These are phyloP conservation scores for Oikopleura albicans DNA, from an alignment of 23 tunicate genomes.

Conservation along the genomic window DNA sequence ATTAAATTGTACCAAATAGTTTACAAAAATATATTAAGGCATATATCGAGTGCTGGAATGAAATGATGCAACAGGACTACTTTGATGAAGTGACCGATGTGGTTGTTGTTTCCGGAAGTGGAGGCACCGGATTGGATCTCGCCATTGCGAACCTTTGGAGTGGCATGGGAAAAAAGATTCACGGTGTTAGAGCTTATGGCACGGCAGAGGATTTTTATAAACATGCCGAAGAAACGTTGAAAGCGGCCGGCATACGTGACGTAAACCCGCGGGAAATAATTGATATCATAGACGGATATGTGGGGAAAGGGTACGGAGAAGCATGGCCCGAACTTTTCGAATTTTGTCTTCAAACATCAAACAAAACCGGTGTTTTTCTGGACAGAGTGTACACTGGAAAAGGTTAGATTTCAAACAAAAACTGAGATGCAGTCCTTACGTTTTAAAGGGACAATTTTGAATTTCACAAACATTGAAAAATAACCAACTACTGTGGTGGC, in stretches of 20 bases:
- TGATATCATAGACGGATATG: conserved; percentile 81
- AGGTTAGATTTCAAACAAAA: conserved; percentile 46
- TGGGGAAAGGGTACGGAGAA: conserved; percentile 70
- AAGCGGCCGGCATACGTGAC: conserved; percentile 20
- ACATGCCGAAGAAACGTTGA: conserved; percentile 57
- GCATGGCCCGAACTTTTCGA: conserved; percentile 41
- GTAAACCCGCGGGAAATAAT: conserved; percentile 37
- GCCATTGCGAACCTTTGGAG: conserved; percentile 58
- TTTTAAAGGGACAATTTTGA: no score
- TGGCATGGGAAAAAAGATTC: conserved; percentile 49
- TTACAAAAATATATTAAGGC: no score
- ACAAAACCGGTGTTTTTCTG: conserved; percentile 43
- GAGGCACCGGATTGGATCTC: conserved; percentile 69
- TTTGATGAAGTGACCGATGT: conserved; percentile 33
- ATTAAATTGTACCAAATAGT: no score
- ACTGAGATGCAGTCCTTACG: no score
- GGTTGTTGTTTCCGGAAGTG: conserved; percentile 84
- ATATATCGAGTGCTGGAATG: conserved; percentile 76
- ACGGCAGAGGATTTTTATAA: conserved; percentile 40
- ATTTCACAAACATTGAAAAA: no score
- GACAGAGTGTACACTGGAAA: conserved; percentile 93
- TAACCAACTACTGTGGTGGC: no score
- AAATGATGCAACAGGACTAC: conserved; percentile 32
- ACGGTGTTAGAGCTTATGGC: conserved; percentile 63
- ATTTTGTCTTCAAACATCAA: conserved; percentile 23